Evolutionary conservation across 2,888 invertebrate species (phyloP).

Genomic region (Eupithecia insigniata): DNA sequence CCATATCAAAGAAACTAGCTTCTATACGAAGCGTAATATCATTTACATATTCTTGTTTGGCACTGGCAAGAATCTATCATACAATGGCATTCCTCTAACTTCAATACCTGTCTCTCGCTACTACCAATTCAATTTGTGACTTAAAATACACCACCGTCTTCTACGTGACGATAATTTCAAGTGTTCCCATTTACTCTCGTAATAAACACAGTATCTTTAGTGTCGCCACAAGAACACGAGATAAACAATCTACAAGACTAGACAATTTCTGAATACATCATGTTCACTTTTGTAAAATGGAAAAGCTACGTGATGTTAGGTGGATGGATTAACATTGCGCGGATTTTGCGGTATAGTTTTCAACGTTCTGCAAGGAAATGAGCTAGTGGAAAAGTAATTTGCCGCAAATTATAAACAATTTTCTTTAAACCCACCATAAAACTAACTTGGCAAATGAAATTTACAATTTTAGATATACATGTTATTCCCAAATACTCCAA

Average conservation of each 20-base stretch:
- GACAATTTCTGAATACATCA: constrained; percentile 30
- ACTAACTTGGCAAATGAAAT: no score
- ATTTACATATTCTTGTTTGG: not conserved
- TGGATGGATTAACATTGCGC: not conserved
- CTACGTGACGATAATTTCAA: constrained; percentile 39
- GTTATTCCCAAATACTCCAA: no score
- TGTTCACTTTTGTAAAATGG: constrained; percentile 24
- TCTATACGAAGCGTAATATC: no score
- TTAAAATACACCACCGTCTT: constrained; percentile 13
- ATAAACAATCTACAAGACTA: constrained; percentile 35
- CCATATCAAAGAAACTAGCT: no score
- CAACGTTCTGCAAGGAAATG: not conserved
- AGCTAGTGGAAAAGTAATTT: not conserved
- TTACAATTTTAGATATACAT: no score
- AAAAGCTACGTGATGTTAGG: not conserved
- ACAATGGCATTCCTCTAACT: not conserved
- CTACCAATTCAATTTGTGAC: constrained; percentile 20
- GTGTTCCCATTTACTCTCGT: constrained; percentile 25
- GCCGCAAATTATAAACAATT: not conserved
- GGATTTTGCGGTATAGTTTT: not conserved
- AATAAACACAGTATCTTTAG: constrained; percentile 35
- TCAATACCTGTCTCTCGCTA: not conserved
- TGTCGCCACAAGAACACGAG: constrained; percentile 29
- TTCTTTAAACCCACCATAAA: not conserved
- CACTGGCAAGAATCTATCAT: not conserved